Conservation (phyloP, 2,888 invertebrate genomes). For the Dorcus parallelipipedus region DNA sequence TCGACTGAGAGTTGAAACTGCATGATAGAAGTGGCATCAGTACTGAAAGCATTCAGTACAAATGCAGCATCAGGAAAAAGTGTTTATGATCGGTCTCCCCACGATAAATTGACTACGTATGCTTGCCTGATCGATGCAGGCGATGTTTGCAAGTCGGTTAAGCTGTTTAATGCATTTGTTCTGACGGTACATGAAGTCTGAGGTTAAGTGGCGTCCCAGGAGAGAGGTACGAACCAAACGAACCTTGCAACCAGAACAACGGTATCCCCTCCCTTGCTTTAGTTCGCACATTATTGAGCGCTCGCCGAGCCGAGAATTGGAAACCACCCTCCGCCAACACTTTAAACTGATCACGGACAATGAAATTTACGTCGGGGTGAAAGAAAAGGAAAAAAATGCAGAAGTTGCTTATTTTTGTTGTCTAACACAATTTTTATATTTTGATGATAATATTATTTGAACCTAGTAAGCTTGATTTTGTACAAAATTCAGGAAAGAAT, state of each 20-base stretch:
- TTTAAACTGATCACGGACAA: slow-evolving; percentile 49
- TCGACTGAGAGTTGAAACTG: not conserved
- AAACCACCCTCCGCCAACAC: slow-evolving; percentile 49
- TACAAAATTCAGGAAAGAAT: no score
- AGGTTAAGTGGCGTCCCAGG: slow-evolving; percentile 44
- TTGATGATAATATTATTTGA: not conserved
- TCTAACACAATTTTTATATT: not conserved
- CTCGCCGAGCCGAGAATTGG: slow-evolving; percentile 58
- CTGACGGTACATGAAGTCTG: slow-evolving; percentile 23
- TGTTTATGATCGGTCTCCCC: not conserved
- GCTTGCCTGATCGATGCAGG: slow-evolving; percentile 12
- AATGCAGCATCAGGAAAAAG: not conserved
- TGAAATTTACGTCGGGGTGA: slow-evolving; percentile 38
- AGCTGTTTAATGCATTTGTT: slow-evolving; percentile 19
- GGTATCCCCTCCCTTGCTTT: slow-evolving; percentile 52
- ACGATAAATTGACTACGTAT: not conserved
- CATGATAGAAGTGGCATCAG: not conserved
- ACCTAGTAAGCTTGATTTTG: not conserved
- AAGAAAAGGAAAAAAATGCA: slow-evolving; percentile 18
- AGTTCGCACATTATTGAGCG: slow-evolving; percentile 63
- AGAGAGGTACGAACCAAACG: slow-evolving; percentile 46
- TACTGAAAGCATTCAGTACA: not conserved
- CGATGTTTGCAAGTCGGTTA: slow-evolving; percentile 11
- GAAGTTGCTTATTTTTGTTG: slow-evolving; percentile 21
- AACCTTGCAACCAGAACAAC: slow-evolving; percentile 50